A percentile compares a stretch with the other conserved stretches of the same genome.
phyloP scores from a whole-genome alignment of 2,113 vertebrate genomes.

The Carollia perspicillata region DNA sequence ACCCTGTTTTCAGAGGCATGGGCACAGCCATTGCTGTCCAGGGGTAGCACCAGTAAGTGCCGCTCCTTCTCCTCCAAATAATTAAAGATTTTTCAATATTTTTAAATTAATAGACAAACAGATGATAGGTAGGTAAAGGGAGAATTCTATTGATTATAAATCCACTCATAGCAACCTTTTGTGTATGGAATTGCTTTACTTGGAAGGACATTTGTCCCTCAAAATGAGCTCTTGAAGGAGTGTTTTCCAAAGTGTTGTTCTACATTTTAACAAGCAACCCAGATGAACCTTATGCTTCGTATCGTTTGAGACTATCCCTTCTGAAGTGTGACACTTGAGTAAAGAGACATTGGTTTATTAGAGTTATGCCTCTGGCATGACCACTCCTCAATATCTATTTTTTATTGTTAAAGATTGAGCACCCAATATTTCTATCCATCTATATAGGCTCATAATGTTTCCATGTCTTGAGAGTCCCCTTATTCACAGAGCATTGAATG shows the following conservation, averaged over 20 bases:
- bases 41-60: neutral
- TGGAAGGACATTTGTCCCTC: neutral
- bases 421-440: neutral
- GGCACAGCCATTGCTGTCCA: neutral
- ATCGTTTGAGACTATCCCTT: neutral
- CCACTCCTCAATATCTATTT: neutral
- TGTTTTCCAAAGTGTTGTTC: neutral
- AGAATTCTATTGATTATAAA: neutral
- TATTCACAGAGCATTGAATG: neutral
- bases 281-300: neutral
- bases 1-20: neutral
- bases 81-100: neutral
- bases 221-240: neutral
- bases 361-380: neutral
- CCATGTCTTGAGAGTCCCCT: neutral
- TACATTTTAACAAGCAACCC: neutral
- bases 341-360: conserved; percentile 1
- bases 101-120: neutral
- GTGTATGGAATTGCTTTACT: neutral
- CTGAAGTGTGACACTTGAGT: neutral
- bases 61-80: neutral
- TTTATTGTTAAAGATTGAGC: conserved; percentile 3
- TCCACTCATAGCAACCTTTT: neutral
- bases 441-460: neutral
- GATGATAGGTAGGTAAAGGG: neutral